Base-by-base conservation (phyloP, 2,797 vertebrate species). In the Characodon lateralis region DNA sequence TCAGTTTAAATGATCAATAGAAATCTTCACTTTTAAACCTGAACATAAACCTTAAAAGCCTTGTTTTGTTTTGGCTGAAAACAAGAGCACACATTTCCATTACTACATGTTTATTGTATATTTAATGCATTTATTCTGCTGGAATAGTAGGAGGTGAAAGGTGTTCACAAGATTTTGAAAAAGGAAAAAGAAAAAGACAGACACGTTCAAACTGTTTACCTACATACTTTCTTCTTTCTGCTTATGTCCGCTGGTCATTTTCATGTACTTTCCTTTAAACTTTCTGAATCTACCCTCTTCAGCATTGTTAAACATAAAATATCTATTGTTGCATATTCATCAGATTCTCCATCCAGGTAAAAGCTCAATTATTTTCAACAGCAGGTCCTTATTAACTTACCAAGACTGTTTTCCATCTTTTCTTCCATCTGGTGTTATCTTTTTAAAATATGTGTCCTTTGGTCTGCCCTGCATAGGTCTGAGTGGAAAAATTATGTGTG, bases 321-420 rank as follows among this genome's bases (percentile, higher is more conserved):
- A 12, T 76, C 35, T 16, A 20, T 14, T 18, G 1, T 18, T 48
- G 8, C 31, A 20, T 1, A 39, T 65, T 22, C 8, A 4, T 65
- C 31, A 35, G 31, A 39, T 65, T 18, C 20, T 65, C 2, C 20
- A 22, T 20, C 16, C 18, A 39, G 35, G 22, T 6, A 22, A 39
- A 22, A 39, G 1, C 18, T 35, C 4, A 51, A 35, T 56, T 35
- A 22, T 58, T 14, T 58, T 58, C 1, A 72, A 77, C 28, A 48
- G n/a, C 18, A 50, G 6, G 8, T 31, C 3, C 63, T 28, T 0
- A 76, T 78, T 20, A 35, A 83, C 87, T 87, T 72, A 92, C 85
- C 79, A 0, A 41, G 53, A 41, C 53, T 2, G 9, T 43, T 46
- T 26, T 86, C 76, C 80, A 80, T 90, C 31, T 73, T 77, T 24